Conservation (phyloP, 2,888 invertebrate species). For the Teleiodes luculella region DNA sequence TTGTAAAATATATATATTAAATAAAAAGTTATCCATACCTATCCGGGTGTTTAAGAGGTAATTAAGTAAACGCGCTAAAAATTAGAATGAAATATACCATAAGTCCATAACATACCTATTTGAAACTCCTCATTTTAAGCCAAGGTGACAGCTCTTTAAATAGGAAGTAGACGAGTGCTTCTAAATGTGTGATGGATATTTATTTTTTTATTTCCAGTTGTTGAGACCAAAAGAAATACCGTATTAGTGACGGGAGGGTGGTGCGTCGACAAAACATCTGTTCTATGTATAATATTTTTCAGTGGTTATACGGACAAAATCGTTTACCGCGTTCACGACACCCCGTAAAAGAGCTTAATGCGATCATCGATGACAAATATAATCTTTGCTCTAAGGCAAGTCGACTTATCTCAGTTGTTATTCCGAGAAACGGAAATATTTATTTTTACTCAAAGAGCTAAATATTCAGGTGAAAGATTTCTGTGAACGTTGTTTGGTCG, state of each 20-base stretch:
- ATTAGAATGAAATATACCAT: conserved; percentile 59
- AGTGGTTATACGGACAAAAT: conserved; percentile 53
- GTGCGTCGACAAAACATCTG: conserved; percentile 67
- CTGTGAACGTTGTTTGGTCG: conserved; percentile 66
- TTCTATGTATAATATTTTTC: conserved; percentile 48
- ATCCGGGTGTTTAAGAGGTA: conserved; percentile 40
- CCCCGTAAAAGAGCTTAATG: conserved; percentile 68
- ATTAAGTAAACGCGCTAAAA: conserved; percentile 65
- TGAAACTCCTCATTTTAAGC: conserved; percentile 74
- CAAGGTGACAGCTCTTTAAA: conserved; percentile 72
- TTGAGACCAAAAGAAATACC: conserved; percentile 46
- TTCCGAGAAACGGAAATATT: conserved; percentile 72
- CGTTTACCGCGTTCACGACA: conserved; percentile 62
- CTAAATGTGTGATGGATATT: conserved; percentile 40
- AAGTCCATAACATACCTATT: too few species aligned
- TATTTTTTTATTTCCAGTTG: conserved; percentile 56
- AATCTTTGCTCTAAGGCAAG: conserved; percentile 71
- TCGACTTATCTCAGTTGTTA: conserved; percentile 74
- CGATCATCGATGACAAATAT: conserved; percentile 73
- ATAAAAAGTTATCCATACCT: neutral
- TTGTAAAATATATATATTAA: neutral
- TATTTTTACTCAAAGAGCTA: conserved; percentile 76
- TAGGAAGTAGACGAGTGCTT: conserved; percentile 48
- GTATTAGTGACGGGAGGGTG: conserved; percentile 48
- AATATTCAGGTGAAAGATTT: conserved; percentile 77